phyloP scores from a whole-genome alignment of 1,140 invertebrate genomes.

The Brachionus angularis region DNA sequence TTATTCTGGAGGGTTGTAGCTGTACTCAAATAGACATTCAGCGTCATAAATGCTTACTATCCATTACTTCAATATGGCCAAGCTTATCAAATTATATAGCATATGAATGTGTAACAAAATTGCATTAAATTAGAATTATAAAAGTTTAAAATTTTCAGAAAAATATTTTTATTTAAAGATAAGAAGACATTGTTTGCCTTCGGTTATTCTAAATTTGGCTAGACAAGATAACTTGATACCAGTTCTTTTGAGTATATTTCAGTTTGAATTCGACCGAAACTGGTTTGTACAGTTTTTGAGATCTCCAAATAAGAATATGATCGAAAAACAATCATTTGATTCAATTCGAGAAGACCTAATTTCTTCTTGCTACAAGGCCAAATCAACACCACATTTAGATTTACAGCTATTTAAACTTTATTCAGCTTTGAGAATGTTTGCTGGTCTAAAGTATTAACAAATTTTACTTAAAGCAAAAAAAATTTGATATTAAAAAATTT shows the following conservation, averaged over 20 bases:
- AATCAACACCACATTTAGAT: neutral
- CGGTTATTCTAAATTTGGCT: slow-evolving; percentile 27
- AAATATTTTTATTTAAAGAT: neutral
- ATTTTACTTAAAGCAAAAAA: neutral
- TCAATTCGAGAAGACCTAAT: slow-evolving; percentile 28
- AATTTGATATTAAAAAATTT: neutral
- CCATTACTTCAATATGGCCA: slow-evolving; percentile 12
- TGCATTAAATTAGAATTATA: neutral
- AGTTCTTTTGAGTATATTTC: slow-evolving; percentile 26
- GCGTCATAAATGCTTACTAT: slow-evolving; percentile 23
- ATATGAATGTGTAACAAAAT: slow-evolving; percentile 23
- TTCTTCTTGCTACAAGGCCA: slow-evolving; percentile 1
- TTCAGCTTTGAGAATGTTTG: slow-evolving; percentile 30
- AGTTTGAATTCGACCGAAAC: slow-evolving; percentile 32
- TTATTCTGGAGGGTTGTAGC: slow-evolving; percentile 22
- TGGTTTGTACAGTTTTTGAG: slow-evolving; percentile 42
- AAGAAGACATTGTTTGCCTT: slow-evolving; percentile 16
- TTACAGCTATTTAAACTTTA: slow-evolving; percentile 39
- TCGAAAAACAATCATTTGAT: slow-evolving; percentile 35
- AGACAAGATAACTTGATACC: slow-evolving; percentile 16
- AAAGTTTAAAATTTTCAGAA: too few relatives aligned
- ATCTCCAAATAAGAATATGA: slow-evolving; percentile 28
- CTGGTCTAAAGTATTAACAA: slow-evolving; percentile 42
- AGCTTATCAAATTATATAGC: slow-evolving; percentile 8
- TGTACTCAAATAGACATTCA: slow-evolving; percentile 1